These are phyloP conservation scores for Chrysaora quinquecirrha DNA, from an alignment of 30 jellyfish, hydroid and myxozoan species.

Conservation along the genomic window DNA sequence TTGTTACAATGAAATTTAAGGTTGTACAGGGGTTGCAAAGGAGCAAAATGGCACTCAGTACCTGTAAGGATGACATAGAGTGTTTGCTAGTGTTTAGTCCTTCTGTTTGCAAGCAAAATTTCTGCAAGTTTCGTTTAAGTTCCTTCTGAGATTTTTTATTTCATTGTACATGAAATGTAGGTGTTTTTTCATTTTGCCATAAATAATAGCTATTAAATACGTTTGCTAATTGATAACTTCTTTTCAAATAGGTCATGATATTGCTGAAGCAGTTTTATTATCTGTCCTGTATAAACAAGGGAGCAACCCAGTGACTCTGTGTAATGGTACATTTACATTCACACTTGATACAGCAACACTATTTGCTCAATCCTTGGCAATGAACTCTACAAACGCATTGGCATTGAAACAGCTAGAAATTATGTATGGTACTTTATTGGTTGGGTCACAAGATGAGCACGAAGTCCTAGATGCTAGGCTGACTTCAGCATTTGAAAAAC, in stretches of 20 bases:
- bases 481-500: conserved; percentile 45
- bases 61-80: too few relatives aligned
- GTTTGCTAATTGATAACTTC: neutral
- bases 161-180: too few relatives aligned
- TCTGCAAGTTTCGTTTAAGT: too few relatives aligned
- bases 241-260: conserved; percentile 96
- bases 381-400: conserved; percentile 64
- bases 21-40: too few relatives aligned
- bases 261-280: conserved; percentile 76
- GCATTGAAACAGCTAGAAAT: conserved; percentile 71
- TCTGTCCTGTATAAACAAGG: conserved; percentile 46
- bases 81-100: too few relatives aligned
- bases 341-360: conserved; percentile 77
- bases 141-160: too few relatives aligned
- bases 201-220: neutral
- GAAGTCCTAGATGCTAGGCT: conserved; percentile 60
- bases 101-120: too few relatives aligned
- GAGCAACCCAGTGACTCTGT: conserved; percentile 1
- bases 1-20: too few relatives aligned
- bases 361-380: conserved; percentile 84
- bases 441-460: conserved; percentile 28
- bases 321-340: conserved; percentile 55
- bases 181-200: too few relatives aligned
- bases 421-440: conserved; percentile 41
- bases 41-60: too few relatives aligned